Evolutionary conservation across 2,888 invertebrate species (phyloP), one percentile per base, ranked within the genome.

Genomic region (Kryphioiulus occultus): DNA sequence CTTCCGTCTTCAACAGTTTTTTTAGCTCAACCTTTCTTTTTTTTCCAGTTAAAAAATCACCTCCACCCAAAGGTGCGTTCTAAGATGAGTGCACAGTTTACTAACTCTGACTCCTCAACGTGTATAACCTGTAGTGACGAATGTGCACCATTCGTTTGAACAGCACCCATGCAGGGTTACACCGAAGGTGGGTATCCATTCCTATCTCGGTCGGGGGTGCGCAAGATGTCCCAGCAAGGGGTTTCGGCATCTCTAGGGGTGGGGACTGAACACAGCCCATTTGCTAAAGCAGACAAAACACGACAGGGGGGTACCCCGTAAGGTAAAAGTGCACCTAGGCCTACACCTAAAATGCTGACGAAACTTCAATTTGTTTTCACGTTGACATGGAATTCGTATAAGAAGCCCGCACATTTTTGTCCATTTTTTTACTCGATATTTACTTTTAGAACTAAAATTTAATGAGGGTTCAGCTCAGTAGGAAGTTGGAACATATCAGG

Each of bases 151-250:
- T 84, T 84, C 84, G 84, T 84, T 39, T 32, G 35, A 84, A 35
- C 39, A 84, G 84, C 84, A 84, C 84, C 84, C 84, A 84, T 84
- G 39, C 84, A 19, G 84, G 84, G 84, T 84, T 84, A 39, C 84
- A 84, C 84, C 84, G 84, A 84, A 84, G 84, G 84, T 84, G 84
- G 84, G 84, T 84, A 84, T 39, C 84, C 84, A 84, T 84, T 84
- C 84, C 84, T 84, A 84, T 84, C 84, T 84, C 84, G 84, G 84
- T 84, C 35, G 84, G 84, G 59, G 84, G 84, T 84, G 84, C 84
- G 35, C 39, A 84, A 84, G 35, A 84, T 84, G 84, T 35, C 84
- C 35, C 84, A 84, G 84, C 84, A 84, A 84, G 84, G 84, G 84
- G 84, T 84, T 84, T 84, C 84, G 84, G 84, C 84, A 84, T 84